Conservation (phyloP, 2,113 vertebrate genomes). For the Etheostoma cragini region DNA sequence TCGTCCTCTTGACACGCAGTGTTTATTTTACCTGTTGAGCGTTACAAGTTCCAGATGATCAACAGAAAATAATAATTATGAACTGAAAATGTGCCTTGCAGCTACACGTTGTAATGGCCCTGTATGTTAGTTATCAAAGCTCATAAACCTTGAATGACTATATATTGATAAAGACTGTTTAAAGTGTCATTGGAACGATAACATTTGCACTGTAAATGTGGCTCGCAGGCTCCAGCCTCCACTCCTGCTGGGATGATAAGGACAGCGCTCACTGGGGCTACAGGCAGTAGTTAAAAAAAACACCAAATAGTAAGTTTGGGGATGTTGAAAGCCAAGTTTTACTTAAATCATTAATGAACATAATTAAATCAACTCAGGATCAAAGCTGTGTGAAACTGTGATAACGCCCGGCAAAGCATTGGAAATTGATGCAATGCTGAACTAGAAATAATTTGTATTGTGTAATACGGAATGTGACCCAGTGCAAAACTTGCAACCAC, state of each 20-base stretch:
- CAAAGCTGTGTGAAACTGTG: neutral
- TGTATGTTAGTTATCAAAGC: constrained; percentile 90
- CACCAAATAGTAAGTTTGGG: constrained; percentile 22
- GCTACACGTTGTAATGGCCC: constrained; percentile 84
- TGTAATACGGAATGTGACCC: neutral
- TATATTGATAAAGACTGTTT: constrained; percentile 98
- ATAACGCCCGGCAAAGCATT: neutral
- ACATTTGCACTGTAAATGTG: constrained; percentile 88
- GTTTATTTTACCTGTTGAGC: constrained; percentile 47
- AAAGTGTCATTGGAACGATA: constrained; percentile 95
- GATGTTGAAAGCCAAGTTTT: constrained; percentile 1
- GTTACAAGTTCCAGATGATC: constrained; percentile 29
- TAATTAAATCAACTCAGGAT: constrained; percentile 1
- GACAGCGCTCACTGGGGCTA: constrained; percentile 43
- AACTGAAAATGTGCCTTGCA: constrained; percentile 8
- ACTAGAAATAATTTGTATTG: neutral
- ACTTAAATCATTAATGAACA: neutral
- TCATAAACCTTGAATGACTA: constrained; percentile 99
- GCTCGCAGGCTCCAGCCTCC: constrained; percentile 73
- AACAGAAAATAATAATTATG: neutral
- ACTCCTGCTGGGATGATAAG: constrained; percentile 76
- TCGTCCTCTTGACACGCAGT: constrained; percentile 13
- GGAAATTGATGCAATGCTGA: neutral
- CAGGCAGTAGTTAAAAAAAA: constrained; percentile 66
- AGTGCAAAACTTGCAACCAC: neutral